Evolutionary conservation across 2,888 invertebrate species (phyloP), one percentile per base, ranked within the genome.

Genomic region (Lasioglossum leucozonium): DNA sequence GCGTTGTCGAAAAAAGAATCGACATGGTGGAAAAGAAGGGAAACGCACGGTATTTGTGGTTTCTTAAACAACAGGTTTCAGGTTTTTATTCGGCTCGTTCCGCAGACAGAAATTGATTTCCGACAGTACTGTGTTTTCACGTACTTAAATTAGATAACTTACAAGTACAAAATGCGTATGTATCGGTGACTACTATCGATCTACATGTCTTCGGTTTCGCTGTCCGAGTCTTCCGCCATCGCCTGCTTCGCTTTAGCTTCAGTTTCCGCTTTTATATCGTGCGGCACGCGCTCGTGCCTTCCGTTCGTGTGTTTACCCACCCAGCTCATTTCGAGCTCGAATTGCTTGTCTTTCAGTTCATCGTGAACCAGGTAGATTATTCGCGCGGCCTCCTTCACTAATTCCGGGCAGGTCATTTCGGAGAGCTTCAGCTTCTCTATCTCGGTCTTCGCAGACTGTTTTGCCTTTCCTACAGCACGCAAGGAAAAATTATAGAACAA

Each of bases 371-470:
- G 95, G 93, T 98, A 98, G 93, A 98, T 97, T 89, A 98, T 98
- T 96, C 98, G 98, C 30, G 99, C 99, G 51, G 99, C 99, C 96
- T 99, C 98, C 94, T 98, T 99, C 0, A 99, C 97, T 76, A 99
- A 95, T 79, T 99, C 98, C 89, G 97, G 97, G 87, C 98, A 98
- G 37, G 97, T 96, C 97, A 99, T 96, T 85, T 98, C 97, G 34
- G 97, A 96, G 86, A 99, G 96, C 94, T 98, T 99, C 75, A 99
- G 95, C 95, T 99, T 99, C 95, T 99, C 99, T 93, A 99, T 99
- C 96, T 99, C 99, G 72, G 99, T 99, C 96, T 99, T 99, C 1
- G 99, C 99, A 71, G 99, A 98, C 95, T 99, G 99, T 94, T 99
- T 99, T 2, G 99, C 99, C 96, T 99, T 99, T 22, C 95, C 94